Base-by-base conservation (phyloP, 2,797 vertebrate genomes). In the Gephyroberyx darwinii region DNA sequence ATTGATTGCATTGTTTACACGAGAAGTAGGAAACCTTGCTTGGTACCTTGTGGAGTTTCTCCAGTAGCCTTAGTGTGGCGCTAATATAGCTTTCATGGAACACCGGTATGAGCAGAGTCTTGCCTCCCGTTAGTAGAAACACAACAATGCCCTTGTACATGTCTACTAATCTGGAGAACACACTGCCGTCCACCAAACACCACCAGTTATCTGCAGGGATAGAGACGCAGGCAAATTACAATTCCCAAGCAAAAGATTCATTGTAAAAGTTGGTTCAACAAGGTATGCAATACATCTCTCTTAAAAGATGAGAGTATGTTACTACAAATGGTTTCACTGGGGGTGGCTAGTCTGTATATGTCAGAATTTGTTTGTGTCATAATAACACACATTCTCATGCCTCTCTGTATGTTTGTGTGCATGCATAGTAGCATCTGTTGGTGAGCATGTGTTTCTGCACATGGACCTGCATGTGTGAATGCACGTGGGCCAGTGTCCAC, bases 101-200 rank as follows among this genome's bases (percentile, higher is more conserved):
- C 47, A 96, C 92, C 0, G 96, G 97, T 51, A 98, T 95, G 72
- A 97, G 91, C 31, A 97, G 88, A 0, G 96, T 95, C 91, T 97
- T 97, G 70, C 96, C 96, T 75, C 95, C 95, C 5, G 93, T 97
- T 12, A 99, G 92, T 54, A 99, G 94, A 78, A 96, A 99, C 86
- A 99, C 95, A 8, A 99, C 95, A 0, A 96, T 95, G 7, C 93
- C 94, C 93, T 99, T 99, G 89, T 98, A 99, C 87, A 97, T 95
- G 90, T 97, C 96, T 22, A 99, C 94, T 76, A 99, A 94, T 80
- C 95, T 96, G 86, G 93, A 94, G 91, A 99, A 99, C 13, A 96
- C 95, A 5, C 90, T 88, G 74, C 93, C 93, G 37, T 96, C 96
- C 78, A 96, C 92, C n/a, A 95, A 93, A 86, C 95, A 96, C 98